Percentiles rank a stretch among this genome's conserved stretches.
Evolutionary conservation across 2,797 vertebrate species (phyloP).

Genomic region (Mastacembelus armatus): DNA sequence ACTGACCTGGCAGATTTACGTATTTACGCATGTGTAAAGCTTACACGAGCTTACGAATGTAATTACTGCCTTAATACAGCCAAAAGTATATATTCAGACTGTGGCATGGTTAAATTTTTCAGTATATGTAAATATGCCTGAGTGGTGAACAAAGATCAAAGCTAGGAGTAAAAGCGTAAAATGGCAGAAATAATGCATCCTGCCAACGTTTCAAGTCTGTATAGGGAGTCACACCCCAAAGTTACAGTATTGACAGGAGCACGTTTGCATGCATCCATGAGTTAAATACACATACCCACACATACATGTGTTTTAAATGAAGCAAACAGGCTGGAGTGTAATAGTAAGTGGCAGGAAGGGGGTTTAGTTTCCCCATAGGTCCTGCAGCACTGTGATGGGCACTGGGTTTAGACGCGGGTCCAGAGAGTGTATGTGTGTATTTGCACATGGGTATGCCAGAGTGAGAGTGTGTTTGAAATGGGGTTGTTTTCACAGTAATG

Average conservation of each 20-base stretch:
- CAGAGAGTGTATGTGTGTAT: conserved; percentile 70
- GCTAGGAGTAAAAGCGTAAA: conserved; percentile 36
- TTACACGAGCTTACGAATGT: conserved; percentile 1
- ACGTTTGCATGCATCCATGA: conserved; percentile 65
- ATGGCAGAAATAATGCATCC: conserved; percentile 43
- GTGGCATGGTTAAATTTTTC: conserved; percentile 33
- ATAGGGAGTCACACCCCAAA: conserved; percentile 65
- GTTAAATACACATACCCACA: conserved; percentile 46
- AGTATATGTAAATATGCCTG: conserved; percentile 47
- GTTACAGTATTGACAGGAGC: conserved; percentile 49
- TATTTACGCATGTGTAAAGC: conserved; percentile 21
- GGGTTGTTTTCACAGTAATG: conserved; percentile 82
- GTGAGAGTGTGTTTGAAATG: conserved; percentile 77
- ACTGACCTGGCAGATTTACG: background rate
- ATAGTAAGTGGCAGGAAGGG: conserved; percentile 81
- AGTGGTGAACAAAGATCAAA: conserved; percentile 59
- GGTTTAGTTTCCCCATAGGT: conserved; percentile 76
- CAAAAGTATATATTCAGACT: conserved; percentile 38
- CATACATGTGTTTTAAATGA: conserved; percentile 82
- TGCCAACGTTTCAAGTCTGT: conserved; percentile 50
- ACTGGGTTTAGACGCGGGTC: conserved; percentile 74
- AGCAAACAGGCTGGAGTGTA: conserved; percentile 72
- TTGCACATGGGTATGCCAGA: conserved; percentile 69
- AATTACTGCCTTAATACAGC: conserved; percentile 22
- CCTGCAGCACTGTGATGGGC: conserved; percentile 67